phyloP scores from a whole-genome alignment of 2,113 vertebrate genomes.

The Colistium nudipinnis region DNA sequence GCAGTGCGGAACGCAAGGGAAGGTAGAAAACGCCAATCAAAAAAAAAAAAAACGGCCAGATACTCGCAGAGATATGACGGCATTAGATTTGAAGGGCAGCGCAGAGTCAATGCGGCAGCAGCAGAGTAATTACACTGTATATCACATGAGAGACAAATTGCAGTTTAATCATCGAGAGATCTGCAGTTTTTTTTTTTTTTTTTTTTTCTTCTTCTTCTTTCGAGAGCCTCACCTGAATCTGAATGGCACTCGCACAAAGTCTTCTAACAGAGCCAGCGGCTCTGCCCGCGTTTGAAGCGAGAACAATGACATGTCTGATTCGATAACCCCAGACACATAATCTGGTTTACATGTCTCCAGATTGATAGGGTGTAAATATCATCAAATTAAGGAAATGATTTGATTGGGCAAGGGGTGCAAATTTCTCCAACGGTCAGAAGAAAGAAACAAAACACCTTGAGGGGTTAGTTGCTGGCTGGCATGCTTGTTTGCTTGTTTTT shows the following conservation, averaged over 20 bases:
- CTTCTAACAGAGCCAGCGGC: slow-evolving; percentile 33
- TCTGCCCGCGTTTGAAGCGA: slow-evolving; percentile 35
- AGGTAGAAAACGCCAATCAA: neutral
- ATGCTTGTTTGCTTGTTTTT: slow-evolving; percentile 29
- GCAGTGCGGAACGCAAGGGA: neutral
- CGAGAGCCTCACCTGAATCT: slow-evolving; percentile 28
- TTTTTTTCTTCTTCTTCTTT: too few species aligned
- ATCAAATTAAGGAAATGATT: slow-evolving; percentile 56
- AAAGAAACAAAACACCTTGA: slow-evolving; percentile 56
- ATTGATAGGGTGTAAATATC: slow-evolving; percentile 63
- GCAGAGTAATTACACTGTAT: neutral
- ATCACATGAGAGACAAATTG: neutral
- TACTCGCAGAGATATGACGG: neutral
- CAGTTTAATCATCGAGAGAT: slow-evolving; percentile 4
- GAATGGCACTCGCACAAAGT: slow-evolving; percentile 29
- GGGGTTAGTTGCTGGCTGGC: slow-evolving; percentile 34
- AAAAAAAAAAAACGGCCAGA: neutral
- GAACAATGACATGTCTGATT: slow-evolving; percentile 56
- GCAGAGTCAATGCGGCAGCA: slow-evolving; percentile 4
- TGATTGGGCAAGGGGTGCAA: slow-evolving; percentile 43
- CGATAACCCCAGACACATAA: slow-evolving; percentile 57
- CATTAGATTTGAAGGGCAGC: slow-evolving; percentile 3
- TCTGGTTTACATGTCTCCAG: slow-evolving; percentile 52
- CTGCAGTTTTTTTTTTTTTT: too few species aligned
- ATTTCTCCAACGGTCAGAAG: slow-evolving; percentile 46